Evolutionary conservation across 2,797 vertebrate species (phyloP), one percentile per base, ranked within the genome.

Genomic region (Scomberomorus guttatus): DNA sequence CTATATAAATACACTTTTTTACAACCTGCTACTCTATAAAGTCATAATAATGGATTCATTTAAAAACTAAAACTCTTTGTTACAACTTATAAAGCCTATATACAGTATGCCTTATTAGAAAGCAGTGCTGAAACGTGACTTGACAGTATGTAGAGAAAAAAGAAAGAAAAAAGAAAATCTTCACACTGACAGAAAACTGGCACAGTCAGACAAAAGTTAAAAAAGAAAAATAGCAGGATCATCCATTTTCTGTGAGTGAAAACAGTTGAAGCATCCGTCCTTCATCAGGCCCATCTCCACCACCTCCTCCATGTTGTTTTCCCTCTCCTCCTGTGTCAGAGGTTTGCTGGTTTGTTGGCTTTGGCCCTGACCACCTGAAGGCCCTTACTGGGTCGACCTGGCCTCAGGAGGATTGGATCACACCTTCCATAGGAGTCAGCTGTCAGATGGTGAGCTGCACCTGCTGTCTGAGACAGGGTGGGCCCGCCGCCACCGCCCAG

Each of bases 401-500:
- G 75, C 75, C 82, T 79, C 59, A 2, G 83, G 77, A 80, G 84
- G 87, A 85, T 69, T 86, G 89, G 89, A 79, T 90, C 88, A 86
- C 85, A 92, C 86, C 88, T 89, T 89, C 83, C 88, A 78, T 78
- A 20, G 54, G 51, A 83, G 77, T 89, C 84, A 85, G 80, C 89
- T 86, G 86, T 93, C 90, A 86, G 86, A 87, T 75, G 86, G 65
- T 70, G 85, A 91, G 69, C 90, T 92, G 85, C 94, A 95, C 93
- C 94, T 95, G 95, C 91, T 79, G 92, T 90, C 87, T 88, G 80
- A 66, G 68, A 77, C 84, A 76, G 88, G 90, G 84, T 90, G 90
- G 92, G 90, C 84, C 72, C 5, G 73, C 66, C 37, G 55, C 77
- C 6, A 54, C 69, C 32, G 55, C 83, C 84, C 54, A 29, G 79